These are phyloP conservation scores for Aspiorhynchus laticeps DNA, from an alignment of 2,113 vertebrate species.

Conservation along the genomic window DNA sequence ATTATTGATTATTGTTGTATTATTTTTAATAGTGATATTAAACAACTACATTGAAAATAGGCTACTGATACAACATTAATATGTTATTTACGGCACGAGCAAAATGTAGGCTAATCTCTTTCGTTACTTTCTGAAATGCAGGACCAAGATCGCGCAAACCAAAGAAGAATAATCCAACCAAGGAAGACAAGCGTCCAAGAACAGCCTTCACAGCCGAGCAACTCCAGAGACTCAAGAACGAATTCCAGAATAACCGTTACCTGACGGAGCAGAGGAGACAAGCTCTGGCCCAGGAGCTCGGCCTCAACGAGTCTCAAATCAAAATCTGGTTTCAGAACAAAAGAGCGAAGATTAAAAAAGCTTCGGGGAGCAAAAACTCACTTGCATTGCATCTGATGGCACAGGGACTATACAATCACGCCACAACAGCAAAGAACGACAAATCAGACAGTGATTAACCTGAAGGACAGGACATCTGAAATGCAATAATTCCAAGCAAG, in stretches of 20 bases:
- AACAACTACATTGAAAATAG: background rate
- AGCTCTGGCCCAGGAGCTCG: conserved; percentile 83
- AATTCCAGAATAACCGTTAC: conserved; percentile 89
- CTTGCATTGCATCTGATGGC: conserved; percentile 88
- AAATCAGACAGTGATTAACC: conserved; percentile 89
- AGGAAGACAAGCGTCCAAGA: conserved; percentile 88
- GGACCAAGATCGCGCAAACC: conserved; percentile 93
- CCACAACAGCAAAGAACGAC: conserved; percentile 80
- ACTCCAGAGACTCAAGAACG: conserved; percentile 83
- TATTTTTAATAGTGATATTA: background rate
- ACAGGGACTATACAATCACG: conserved; percentile 90
- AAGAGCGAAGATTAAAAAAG: conserved; percentile 91
- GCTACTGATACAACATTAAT: background rate
- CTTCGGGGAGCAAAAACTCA: conserved; percentile 81
- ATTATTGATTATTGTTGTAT: conserved; percentile 1
- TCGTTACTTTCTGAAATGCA: conserved; percentile 58
- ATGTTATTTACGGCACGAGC: background rate
- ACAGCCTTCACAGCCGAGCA: conserved; percentile 90
- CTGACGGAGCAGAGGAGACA: conserved; percentile 87
- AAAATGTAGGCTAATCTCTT: conserved; percentile 5
- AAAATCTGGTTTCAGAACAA: conserved; percentile 97
- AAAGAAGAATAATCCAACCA: conserved; percentile 85
- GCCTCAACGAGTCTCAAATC: conserved; percentile 90
- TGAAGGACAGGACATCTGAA: conserved; percentile 51
- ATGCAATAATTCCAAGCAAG: conserved; percentile 84